Evolutionary conservation across 2,888 invertebrate genomes (phyloP).

Genomic region (Dicyrtomina minuta): DNA sequence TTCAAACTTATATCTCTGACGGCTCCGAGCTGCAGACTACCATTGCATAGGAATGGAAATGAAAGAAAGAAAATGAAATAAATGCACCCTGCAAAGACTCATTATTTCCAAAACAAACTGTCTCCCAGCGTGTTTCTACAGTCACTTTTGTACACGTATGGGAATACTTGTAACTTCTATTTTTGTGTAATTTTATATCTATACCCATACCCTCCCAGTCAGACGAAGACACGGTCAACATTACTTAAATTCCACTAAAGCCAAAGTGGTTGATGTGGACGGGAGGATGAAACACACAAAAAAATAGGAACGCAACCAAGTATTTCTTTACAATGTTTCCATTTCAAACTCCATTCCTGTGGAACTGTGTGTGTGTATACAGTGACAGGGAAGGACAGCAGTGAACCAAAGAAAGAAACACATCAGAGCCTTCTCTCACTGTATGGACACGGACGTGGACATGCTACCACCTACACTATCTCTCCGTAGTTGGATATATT

Average conservation of each 20-base stretch:
- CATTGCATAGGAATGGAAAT: neutral
- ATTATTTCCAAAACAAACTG: constrained; percentile 39
- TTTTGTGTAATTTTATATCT: too few relatives aligned
- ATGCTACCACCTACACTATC: constrained; percentile 1
- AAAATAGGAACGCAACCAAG: constrained; percentile 4
- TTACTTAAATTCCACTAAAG: constrained; percentile 30
- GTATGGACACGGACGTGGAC: neutral
- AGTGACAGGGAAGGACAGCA: constrained; percentile 3
- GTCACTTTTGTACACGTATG: constrained; percentile 17
- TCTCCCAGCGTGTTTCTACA: constrained; percentile 38
- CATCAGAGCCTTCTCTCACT: too few relatives aligned
- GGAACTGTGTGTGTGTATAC: neutral
- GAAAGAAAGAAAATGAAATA: constrained; percentile 37
- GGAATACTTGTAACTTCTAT: too few relatives aligned
- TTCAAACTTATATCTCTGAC: neutral
- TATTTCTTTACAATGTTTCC: neutral
- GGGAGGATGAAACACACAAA: neutral
- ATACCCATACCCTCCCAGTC: too few relatives aligned
- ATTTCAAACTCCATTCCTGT: neutral
- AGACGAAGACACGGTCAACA: constrained; percentile 5
- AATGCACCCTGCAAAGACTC: constrained; percentile 43
- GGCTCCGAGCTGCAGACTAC: too few relatives aligned
- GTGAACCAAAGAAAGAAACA: neutral
- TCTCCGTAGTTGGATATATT: neutral
- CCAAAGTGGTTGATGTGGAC: constrained; percentile 23